A percentile compares a stretch with the other conserved stretches of the same genome.
These are phyloP conservation scores for Notodonta dromedarius DNA, from an alignment of 2,888 invertebrate species.

Conservation along the genomic window DNA sequence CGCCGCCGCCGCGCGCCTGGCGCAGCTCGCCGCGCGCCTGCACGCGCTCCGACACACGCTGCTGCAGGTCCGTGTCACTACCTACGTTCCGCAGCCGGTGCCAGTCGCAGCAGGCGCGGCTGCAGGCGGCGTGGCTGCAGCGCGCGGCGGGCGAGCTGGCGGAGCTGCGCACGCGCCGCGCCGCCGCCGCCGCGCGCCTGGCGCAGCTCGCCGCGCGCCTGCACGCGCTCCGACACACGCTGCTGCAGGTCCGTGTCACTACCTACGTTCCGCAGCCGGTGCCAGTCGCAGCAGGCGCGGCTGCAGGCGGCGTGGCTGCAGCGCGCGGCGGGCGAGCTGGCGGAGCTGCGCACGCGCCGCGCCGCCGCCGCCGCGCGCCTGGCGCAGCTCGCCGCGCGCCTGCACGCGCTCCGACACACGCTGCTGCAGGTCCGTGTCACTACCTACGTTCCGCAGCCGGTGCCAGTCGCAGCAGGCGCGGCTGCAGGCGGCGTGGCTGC, in stretches of 20 bases:
- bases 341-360: constrained; percentile 91
- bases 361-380: constrained; percentile 92
- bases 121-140: constrained; percentile 92
- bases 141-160: constrained; percentile 91
- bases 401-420: constrained; percentile 92
- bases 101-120: constrained; percentile 92
- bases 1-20: constrained; percentile 90
- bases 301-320: constrained; percentile 92
- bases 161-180: constrained; percentile 91
- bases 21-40: constrained; percentile 92
- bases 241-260: constrained; percentile 86
- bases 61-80: constrained; percentile 84
- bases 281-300: constrained; percentile 93
- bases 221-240: constrained; percentile 91
- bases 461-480: constrained; percentile 93
- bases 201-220: constrained; percentile 92
- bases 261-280: constrained; percentile 87
- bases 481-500: constrained; percentile 91
- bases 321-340: constrained; percentile 90
- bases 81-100: constrained; percentile 88
- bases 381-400: constrained; percentile 91
- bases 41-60: constrained; percentile 93
- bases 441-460: constrained; percentile 86
- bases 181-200: constrained; percentile 91
- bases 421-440: constrained; percentile 87